Evolutionary conservation across 2,113 vertebrate species (phyloP).

Genomic region (Chroicocephalus ridibundus): DNA sequence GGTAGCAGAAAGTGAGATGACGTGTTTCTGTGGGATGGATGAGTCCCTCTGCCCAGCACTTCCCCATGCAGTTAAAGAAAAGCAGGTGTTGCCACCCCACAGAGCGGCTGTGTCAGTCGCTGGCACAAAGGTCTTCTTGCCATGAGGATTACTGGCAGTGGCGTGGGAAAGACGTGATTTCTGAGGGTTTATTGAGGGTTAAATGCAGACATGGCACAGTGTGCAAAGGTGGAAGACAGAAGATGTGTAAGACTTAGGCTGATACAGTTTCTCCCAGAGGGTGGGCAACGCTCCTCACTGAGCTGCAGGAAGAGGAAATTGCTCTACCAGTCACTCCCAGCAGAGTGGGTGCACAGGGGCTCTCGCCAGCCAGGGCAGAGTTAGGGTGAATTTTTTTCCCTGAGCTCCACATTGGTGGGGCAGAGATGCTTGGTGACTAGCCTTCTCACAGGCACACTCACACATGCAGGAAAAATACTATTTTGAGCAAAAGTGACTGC

Average conservation of each 20-base stretch:
- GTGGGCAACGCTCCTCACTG: not conserved
- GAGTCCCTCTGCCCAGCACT: not conserved
- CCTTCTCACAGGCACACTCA: not conserved
- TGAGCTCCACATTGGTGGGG: not conserved
- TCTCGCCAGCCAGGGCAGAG: not conserved
- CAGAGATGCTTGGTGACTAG: not conserved
- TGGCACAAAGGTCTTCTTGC: not conserved
- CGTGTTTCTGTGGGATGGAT: not conserved
- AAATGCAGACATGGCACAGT: not conserved
- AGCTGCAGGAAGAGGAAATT: not conserved
- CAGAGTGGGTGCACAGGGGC: not conserved
- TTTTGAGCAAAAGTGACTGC: not conserved
- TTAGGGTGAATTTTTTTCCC: not conserved
- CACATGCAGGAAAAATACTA: not conserved
- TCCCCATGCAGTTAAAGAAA: not conserved
- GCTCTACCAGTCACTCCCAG: not conserved
- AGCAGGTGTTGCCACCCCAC: not conserved
- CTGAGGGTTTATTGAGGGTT: not conserved
- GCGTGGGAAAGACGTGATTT: not conserved
- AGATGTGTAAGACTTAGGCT: not conserved
- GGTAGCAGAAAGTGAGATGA: not conserved
- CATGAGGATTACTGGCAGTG: not conserved
- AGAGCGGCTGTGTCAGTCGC: not conserved
- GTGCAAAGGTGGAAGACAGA: not conserved
- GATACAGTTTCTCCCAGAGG: not conserved